Base-by-base conservation (phyloP, 2,113 vertebrate species). In the Zonotrichia leucophrys region DNA sequence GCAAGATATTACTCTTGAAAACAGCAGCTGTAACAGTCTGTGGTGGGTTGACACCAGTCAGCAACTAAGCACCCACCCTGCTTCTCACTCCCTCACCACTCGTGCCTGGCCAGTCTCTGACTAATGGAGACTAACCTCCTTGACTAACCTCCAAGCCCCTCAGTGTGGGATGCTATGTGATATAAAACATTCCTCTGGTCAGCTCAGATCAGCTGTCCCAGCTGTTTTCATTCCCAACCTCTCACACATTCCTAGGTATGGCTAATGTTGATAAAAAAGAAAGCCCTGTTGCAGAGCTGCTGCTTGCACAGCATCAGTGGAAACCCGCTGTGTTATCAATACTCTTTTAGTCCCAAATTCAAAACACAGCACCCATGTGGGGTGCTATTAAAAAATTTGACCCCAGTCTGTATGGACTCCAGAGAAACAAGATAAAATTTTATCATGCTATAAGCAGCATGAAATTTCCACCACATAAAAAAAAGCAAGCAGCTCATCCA, bases 351-450 rank as follows among this genome's bases (percentile, higher is more conserved):
- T 41, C 30, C 35, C 37, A 78, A 69, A 92, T 62, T 59, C 66
- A 82, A 81, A 88, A 62, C 15, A 21, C 15, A 77, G 31, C 28
- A 58, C 16, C 9, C 8, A 53, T 7, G 6, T 25, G 19, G 13
- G 28, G 11, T 62, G 31, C 15, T 63, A 18, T 13, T 41, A 62
- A 74, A 60, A 74, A 66, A 56, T n/a, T 35, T 31, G 52, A 66
- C 20, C 7, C 3, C 25, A 82, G 12, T 18, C 21, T 7, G 3
- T 50, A 79, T 2, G 0, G 3, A 30, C 19, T 21, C 49, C 12
- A 60, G 33, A 0, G 9, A 85, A 67, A 58, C 14, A 66, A 67
- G 39, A 37, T 41, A 46, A 64, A 60, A 63, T 64, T 52, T 37
- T 39, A 31, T n/a, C n/a, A n/a, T n/a, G 20, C 15, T 52, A 60